Evolutionary conservation across 2,797 vertebrate genomes (phyloP), one percentile per base, ranked within the genome.

Genomic region (Aselliscus stoliczkanus): DNA sequence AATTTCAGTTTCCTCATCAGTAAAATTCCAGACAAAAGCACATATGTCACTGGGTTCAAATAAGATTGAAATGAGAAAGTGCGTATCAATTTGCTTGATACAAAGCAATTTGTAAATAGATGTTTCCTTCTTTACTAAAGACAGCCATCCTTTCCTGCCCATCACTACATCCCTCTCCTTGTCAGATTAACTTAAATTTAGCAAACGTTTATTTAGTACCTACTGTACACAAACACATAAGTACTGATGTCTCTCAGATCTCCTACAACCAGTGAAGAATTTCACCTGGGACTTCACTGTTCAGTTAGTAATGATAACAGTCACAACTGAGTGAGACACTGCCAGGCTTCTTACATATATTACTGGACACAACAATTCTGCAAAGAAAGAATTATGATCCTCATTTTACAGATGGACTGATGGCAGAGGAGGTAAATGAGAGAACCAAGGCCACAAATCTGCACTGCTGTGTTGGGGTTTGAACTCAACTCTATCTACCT

Each of bases 181-280:
- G 76, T 12, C 37, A 27, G 54, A 80, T 34, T 58, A 18, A 42
- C 27, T 31, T 72, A n/a, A 76, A 81, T 58, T 65, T 34, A 23
- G 27, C 34, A 72, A 56, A 73, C 2, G 31, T 10, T 29, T 69
- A 27, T 6, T 47, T 10, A 25, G n/a, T 27, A 47, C 12, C 6
- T 1, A 42, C 0, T 8, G 2, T 20, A 52, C 31, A 50, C 9
- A 37, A 15, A 15, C 4, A 31, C 6, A 6, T 17, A 52, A 2
- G 12, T 2, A 34, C 3, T 12, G 31, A 70, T 18, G 4, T 31
- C 3, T 58, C 37, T 47, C 25, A 52, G 3, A 21, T 75, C 47
- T 80, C n/a, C 31, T 50, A 39, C 37, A 60, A 34, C 21, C 5
- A 1, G 10, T 17, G 18, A 73, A 44, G 56, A 82, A 54, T 62